Percentiles rank a stretch among this genome's conserved stretches.
Evolutionary conservation across 2,888 invertebrate species (phyloP).

Genomic region (Xestia sexstrigata): DNA sequence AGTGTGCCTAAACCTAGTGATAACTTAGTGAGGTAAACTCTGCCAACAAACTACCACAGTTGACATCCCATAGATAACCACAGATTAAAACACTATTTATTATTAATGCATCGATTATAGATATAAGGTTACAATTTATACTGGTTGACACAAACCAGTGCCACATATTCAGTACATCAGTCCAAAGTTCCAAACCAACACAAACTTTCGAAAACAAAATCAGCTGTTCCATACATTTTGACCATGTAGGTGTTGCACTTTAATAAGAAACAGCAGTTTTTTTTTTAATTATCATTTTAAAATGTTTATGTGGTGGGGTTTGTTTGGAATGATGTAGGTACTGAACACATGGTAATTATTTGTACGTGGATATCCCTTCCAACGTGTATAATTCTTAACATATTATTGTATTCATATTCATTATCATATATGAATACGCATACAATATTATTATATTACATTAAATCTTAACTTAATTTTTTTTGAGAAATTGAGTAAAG

Average conservation of each 20-base stretch:
- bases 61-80: not conserved
- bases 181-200: too few relatives aligned
- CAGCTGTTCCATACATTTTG: too few relatives aligned
- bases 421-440: too few relatives aligned
- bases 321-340: not conserved
- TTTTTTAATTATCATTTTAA: too few relatives aligned
- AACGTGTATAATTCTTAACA: not conserved
- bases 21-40: not conserved
- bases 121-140: not conserved
- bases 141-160: too few relatives aligned
- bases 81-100: not conserved
- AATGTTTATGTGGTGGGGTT: too few relatives aligned
- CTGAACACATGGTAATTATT: not conserved
- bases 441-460: too few relatives aligned
- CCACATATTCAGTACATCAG: too few relatives aligned
- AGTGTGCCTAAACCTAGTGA: not conserved
- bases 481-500: conserved; percentile 11
- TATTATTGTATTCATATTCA: not conserved
- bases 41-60: not conserved
- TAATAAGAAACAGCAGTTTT: too few relatives aligned
- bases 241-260: too few relatives aligned
- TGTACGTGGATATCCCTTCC: not conserved
- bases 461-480: not conserved
- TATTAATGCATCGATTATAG: not conserved
- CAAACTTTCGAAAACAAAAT: too few relatives aligned